These are phyloP conservation scores for Hypselothyrea guttata DNA, from an alignment of 2,888 invertebrate species.

Conservation along the genomic window DNA sequence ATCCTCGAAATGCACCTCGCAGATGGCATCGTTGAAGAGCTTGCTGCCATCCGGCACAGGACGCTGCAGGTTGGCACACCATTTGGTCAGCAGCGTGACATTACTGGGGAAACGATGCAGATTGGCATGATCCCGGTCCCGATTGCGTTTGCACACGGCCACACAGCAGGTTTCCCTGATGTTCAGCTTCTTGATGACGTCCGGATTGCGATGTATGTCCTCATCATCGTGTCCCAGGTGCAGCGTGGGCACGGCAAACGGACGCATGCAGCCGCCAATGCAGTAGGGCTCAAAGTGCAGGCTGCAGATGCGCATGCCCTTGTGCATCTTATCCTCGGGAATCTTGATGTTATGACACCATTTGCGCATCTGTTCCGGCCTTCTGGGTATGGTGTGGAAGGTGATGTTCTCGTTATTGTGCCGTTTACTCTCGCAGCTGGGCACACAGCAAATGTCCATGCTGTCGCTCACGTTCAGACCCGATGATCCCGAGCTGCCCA, in stretches of 20 bases:
- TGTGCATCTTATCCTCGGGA: conserved; percentile 72
- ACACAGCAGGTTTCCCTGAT: conserved; percentile 79
- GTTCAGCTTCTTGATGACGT: conserved; percentile 79
- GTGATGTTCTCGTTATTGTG: conserved; percentile 76
- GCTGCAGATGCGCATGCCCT: conserved; percentile 77
- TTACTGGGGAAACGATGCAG: conserved; percentile 79
- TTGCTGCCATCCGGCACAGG: conserved; percentile 76
- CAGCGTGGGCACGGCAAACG: conserved; percentile 78
- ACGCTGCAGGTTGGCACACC: conserved; percentile 76
- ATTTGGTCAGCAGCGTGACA: conserved; percentile 67
- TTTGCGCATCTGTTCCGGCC: conserved; percentile 77
- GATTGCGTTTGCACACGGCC: conserved; percentile 72
- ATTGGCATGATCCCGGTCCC: conserved; percentile 79
- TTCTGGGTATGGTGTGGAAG: conserved; percentile 77
- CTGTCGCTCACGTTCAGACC: conserved; percentile 62
- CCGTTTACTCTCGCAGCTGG: conserved; percentile 75
- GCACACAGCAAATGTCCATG: conserved; percentile 76
- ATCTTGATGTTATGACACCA: conserved; percentile 79
- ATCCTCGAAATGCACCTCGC: conserved; percentile 78
- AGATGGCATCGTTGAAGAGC: conserved; percentile 79
- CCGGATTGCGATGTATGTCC: conserved; percentile 77
- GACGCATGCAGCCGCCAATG: conserved; percentile 79
- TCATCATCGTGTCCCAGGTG: conserved; percentile 76
- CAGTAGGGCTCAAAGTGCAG: conserved; percentile 78
- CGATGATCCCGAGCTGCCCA: conserved; percentile 28